Conservation (phyloP, 2,113 vertebrate genomes). For the Hemibagrus wyckioides region DNA sequence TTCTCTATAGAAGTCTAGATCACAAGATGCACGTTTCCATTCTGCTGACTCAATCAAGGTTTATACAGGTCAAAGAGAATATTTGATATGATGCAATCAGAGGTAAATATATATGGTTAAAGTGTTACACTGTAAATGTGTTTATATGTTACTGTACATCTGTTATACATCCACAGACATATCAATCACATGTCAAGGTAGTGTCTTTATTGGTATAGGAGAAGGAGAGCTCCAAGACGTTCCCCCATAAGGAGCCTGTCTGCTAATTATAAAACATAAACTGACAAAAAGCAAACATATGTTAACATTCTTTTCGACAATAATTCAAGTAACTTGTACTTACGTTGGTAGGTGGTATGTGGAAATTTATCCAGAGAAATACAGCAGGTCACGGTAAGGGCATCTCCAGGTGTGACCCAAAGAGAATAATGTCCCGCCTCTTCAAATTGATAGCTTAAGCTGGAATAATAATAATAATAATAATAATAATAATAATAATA, state of each 20-base stretch:
- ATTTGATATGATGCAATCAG: slow-evolving; percentile 32
- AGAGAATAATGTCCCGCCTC: slow-evolving; percentile 74
- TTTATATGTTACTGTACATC: neutral
- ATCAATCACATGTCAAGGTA: neutral
- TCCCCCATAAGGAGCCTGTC: neutral
- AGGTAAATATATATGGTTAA: slow-evolving; percentile 18
- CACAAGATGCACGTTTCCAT: slow-evolving; percentile 53
- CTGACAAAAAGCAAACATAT: neutral
- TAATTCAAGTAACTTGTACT: slow-evolving; percentile 54
- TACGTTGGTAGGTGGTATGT: slow-evolving; percentile 66
- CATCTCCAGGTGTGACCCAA: slow-evolving; percentile 58
- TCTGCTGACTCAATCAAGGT: slow-evolving; percentile 64
- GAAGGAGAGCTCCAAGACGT: neutral
- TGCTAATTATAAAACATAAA: neutral
- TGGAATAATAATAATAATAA: slow-evolving; percentile 57
- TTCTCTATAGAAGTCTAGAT: slow-evolving; percentile 55
- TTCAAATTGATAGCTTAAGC: slow-evolving; percentile 69
- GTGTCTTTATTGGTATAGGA: neutral
- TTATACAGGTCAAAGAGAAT: slow-evolving; percentile 58
- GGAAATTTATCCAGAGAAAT: slow-evolving; percentile 59
- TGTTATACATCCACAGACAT: neutral
- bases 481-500: slow-evolving; percentile 11
- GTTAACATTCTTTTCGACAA: neutral
- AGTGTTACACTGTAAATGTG: slow-evolving; percentile 6
- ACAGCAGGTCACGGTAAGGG: slow-evolving; percentile 57